Base-by-base conservation (phyloP, 2,113 vertebrate genomes). In the Nothobranchius furzeri region DNA sequence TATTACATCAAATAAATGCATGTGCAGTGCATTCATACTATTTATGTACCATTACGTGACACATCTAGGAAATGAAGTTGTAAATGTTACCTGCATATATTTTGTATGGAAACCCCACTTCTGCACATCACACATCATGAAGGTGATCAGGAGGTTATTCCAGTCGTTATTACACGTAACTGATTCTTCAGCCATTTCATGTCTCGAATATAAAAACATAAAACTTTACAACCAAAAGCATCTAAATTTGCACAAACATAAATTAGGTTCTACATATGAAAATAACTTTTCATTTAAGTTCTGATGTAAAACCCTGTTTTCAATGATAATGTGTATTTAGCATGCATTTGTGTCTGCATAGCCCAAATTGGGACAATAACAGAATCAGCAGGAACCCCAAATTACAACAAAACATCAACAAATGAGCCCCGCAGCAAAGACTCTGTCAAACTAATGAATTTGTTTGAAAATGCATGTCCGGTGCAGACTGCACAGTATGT, bases 281-380 rank as follows among this genome's bases (percentile, higher is more conserved):
- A 36, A 30, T 11, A 60, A 52, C 3, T 69, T 59, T 9, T 17
- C 7, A 42, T 56, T 72, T 60, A 73, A 8, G 10, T 53, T 67
- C 6, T 63, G 24, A 58, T 73, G 54, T 67, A 47, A 78, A 59
- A 70, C 30, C 11, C 24, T 13, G 49, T 57, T 50, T 64, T 65
- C 64, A 78, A 83, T 81, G 73, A 74, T 61, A 85, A 67, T 58
- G 48, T 54, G 49, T 54, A 68, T 69, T 81, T 78, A 60, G 46
- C 49, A 24, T 73, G 76, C 60, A 73, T 82, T 72, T 78, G 60
- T 84, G 62, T 70, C 59, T 62, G 68, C 0, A 4, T 48, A 64
- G 70, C 57, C 20, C 53, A 76, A 79, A 86, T 67, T 50, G n/a
- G n/a, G 20, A 61, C 47, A 65, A 69, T 53, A 63, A 77, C 61